Evolutionary conservation across 2,888 invertebrate genomes (phyloP).

Genomic region (Strigamia crassipes): DNA sequence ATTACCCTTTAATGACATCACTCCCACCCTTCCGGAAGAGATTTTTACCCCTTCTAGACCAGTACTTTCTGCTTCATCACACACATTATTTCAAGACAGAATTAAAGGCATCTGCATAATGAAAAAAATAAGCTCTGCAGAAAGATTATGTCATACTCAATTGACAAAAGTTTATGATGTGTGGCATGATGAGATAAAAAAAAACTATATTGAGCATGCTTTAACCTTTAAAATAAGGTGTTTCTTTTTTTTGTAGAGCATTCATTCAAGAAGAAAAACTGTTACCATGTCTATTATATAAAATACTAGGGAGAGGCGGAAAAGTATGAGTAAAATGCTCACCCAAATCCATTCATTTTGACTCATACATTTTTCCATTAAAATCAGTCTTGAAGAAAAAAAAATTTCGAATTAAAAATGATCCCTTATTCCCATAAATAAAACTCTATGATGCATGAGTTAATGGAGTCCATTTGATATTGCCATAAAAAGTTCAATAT

Average conservation of each 20-base stretch:
- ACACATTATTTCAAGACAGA: slow-evolving; percentile 40
- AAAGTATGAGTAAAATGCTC: background rate
- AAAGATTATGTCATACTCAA: slow-evolving; percentile 38
- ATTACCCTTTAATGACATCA: slow-evolving; percentile 42
- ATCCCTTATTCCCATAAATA: slow-evolving; percentile 35
- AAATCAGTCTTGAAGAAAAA: slow-evolving; percentile 24
- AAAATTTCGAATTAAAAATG: slow-evolving; percentile 26
- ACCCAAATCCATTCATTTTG: slow-evolving; percentile 8
- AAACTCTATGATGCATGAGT: slow-evolving; percentile 35
- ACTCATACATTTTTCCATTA: slow-evolving; percentile 35
- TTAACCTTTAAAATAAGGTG: background rate
- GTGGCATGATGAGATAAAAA: slow-evolving; percentile 40
- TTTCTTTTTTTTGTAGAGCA: background rate
- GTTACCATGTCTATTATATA: background rate
- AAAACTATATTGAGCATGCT: slow-evolving; percentile 6
- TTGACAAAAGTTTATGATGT: slow-evolving; percentile 42
- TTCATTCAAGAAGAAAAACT: background rate
- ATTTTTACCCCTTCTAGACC: slow-evolving; percentile 41
- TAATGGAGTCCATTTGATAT: slow-evolving; percentile 42
- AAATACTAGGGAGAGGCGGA: background rate
- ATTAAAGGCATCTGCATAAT: slow-evolving; percentile 38
- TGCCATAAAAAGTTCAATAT: slow-evolving; percentile 42
- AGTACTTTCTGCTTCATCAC: slow-evolving; percentile 34
- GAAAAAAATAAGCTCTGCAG: slow-evolving; percentile 32
- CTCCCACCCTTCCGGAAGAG: slow-evolving; percentile 37